Conservation (phyloP, 2,797 vertebrate species). For the Oreochromis mossambicus region DNA sequence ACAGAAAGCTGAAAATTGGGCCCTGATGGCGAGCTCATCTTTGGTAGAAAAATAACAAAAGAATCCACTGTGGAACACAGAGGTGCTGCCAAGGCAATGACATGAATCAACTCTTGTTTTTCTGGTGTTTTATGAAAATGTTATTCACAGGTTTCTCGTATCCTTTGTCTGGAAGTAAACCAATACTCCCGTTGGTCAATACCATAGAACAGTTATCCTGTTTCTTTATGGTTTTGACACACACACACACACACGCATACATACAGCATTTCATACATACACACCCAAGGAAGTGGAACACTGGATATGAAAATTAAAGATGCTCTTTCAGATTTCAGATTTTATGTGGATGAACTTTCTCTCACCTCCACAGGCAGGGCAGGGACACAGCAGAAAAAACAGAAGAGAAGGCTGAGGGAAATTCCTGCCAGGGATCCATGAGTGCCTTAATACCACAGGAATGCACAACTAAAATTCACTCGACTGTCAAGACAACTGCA, state of each 20-base stretch:
- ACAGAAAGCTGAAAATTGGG: conserved; percentile 22
- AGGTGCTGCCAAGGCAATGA: conserved; percentile 33
- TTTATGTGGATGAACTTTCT: conserved; percentile 62
- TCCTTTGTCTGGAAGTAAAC: conserved; percentile 29
- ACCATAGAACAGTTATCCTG: neutral
- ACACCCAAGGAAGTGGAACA: neutral
- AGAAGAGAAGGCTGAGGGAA: conserved; percentile 43
- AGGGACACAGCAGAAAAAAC: conserved; percentile 45
- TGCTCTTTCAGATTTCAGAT: conserved; percentile 49
- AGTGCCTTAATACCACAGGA: conserved; percentile 65
- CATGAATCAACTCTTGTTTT: conserved; percentile 21
- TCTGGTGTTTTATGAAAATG: conserved; percentile 12
- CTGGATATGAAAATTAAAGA: conserved; percentile 19
- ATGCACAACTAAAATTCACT: conserved; percentile 50
- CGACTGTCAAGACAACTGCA: conserved; percentile 41
- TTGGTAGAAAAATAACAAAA: neutral
- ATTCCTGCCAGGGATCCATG: conserved; percentile 65
- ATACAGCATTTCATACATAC: neutral
- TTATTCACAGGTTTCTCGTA: conserved; percentile 15
- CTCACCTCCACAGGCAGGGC: conserved; percentile 57
- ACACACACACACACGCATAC: neutral
- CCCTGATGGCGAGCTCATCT: conserved; percentile 16
- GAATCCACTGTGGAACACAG: neutral
- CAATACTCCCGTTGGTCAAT: conserved; percentile 26
- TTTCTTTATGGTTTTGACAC: conserved; percentile 2